Conservation (phyloP, 2,113 vertebrate genomes). For the Loxodonta africana region DNA sequence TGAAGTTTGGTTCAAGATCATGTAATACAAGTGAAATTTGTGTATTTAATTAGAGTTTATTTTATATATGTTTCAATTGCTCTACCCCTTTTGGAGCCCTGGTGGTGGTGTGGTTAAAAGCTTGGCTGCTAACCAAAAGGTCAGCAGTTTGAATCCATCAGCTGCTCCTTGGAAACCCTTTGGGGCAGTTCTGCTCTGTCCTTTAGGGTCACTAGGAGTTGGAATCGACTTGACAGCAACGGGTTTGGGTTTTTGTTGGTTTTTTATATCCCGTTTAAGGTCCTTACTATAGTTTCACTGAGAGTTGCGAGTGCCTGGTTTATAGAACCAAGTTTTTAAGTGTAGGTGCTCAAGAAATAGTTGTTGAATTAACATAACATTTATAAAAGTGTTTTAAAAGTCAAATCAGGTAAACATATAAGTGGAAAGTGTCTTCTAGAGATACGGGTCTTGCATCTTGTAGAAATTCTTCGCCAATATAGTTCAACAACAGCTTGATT, state of each 20-base stretch:
- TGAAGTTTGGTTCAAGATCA: not conserved
- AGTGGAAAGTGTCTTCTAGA: not conserved
- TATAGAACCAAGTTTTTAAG: not conserved
- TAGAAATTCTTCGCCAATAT: not conserved
- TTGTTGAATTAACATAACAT: not conserved
- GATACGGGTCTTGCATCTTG: not conserved
- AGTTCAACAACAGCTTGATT: conserved; percentile 1
- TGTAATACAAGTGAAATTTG: not conserved
- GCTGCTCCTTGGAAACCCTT: too few relatives aligned
- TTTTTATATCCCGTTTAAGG: not conserved
- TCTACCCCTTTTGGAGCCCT: not conserved
- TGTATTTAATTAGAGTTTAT: not conserved
- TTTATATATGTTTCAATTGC: not conserved
- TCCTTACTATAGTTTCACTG: not conserved
- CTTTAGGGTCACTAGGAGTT: too few relatives aligned
- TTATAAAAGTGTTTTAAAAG: not conserved
- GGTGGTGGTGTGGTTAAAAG: too few relatives aligned
- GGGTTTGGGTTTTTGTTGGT: too few relatives aligned
- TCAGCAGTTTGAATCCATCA: too few relatives aligned
- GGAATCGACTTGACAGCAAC: too few relatives aligned
- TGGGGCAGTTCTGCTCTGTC: too few relatives aligned
- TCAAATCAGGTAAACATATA: not conserved
- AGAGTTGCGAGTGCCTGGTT: not conserved
- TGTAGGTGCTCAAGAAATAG: not conserved
- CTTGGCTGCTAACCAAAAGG: too few relatives aligned